Evolutionary conservation across 2,797 vertebrate species (phyloP), one percentile per base, ranked within the genome.

Genomic region (Parauchenoglanis punctatus): DNA sequence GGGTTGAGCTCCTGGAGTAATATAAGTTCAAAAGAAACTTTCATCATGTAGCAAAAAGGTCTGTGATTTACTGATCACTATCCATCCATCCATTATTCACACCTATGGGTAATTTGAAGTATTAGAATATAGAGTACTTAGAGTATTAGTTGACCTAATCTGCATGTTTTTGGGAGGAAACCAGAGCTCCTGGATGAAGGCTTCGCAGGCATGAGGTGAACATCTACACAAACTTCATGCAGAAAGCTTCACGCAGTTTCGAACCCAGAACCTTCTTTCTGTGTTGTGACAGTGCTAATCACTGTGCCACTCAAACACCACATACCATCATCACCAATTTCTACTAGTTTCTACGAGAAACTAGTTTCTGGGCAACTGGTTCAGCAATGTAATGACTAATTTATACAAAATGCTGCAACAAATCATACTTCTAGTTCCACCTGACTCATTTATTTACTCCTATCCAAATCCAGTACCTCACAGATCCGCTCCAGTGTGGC

Each of bases 401-500:
- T 25, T 46, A 20, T 54, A 54, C 2, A 28, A 77, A 77, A 76
- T 54, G 49, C 6, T 77, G 49, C 75, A 77, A 20, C 15, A 28
- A 78, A 6, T 25, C 31, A 59, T 25, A 81, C 25, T 46, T 44
- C 56, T 6, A 35, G 54, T 40, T 58, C 12, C 25, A 31, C 31
- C 2, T 44, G 7, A 11, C 7, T 23, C 28, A 2, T 2, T 15
- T 76, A 40, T 72, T 18, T 2, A 1, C 18, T 23, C 18, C 40
- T 31, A 23, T 46, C 35, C 11, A 46, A 40, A 61, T 59, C 4
- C 77, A 85, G 90, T 93, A 98, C 97, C 97, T 98, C 97, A 76
- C 97, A 98, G 67, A 97, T 95, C 94, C 94, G 96, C 93, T 98
- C 97, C 46, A 99, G 93, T 0, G 91, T 96, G 67, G 97, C 93